A percentile compares a stretch with the other conserved stretches of the same genome.
These are phyloP conservation scores for Vireo griseus DNA, from an alignment of 2,797 vertebrate species.

Conservation along the genomic window DNA sequence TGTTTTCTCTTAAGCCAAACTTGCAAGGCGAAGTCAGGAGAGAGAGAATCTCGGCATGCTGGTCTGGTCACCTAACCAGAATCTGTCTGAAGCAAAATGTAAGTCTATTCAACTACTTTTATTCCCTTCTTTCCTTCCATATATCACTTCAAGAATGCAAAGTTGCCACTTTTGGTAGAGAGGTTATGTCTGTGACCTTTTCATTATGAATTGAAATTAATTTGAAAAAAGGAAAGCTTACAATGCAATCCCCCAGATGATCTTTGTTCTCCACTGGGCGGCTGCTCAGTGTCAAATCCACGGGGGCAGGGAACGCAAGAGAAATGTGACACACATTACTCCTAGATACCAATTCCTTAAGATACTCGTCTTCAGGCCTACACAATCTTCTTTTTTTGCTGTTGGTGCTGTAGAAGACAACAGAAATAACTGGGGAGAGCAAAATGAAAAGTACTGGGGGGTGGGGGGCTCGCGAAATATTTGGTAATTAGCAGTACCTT, in stretches of 20 bases:
- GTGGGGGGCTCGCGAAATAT: accelerated
- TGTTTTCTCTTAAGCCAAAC: slow-evolving; percentile 77
- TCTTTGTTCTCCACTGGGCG: not conserved
- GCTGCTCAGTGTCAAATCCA: not conserved
- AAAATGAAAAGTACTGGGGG: not conserved
- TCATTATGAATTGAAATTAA: slow-evolving; percentile 1
- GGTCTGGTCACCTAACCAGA: slow-evolving; percentile 93
- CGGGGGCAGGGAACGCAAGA: not conserved
- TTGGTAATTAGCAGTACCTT: not conserved
- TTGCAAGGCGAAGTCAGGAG: slow-evolving; percentile 86
- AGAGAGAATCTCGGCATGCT: slow-evolving; percentile 92
- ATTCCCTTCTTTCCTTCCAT: not conserved
- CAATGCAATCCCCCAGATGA: not conserved
- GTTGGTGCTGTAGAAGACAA: not conserved
- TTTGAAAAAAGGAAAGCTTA: not conserved
- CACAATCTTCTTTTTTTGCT: not conserved
- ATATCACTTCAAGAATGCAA: not conserved
- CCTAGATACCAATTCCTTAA: not conserved
- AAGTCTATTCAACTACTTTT: slow-evolving; percentile 69
- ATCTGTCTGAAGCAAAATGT: slow-evolving; percentile 90
- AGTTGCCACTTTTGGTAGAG: not conserved
- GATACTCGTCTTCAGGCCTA: not conserved
- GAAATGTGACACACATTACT: not conserved
- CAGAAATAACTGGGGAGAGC: not conserved
- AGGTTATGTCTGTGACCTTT: not conserved